Evolutionary conservation across 1,140 invertebrate genomes (phyloP).

Genomic region (Rhizoglyphus robini): DNA sequence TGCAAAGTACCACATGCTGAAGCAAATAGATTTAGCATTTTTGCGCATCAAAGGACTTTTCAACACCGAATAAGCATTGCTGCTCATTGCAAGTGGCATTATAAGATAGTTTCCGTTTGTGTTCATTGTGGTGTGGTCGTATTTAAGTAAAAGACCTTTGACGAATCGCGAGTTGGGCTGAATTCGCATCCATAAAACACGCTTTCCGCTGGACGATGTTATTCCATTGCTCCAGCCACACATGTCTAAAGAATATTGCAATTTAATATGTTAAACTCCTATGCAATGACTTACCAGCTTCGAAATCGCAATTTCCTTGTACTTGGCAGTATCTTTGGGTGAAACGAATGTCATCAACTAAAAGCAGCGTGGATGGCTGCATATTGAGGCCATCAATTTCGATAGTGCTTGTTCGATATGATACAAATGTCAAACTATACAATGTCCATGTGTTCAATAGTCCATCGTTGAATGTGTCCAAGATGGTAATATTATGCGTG

Average conservation of each 20-base stretch:
- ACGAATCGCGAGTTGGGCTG: neutral
- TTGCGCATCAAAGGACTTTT: neutral
- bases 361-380: neutral
- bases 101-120: neutral
- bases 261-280: no score
- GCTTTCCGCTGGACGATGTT: neutral
- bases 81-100: neutral
- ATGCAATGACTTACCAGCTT: slow-evolving; percentile 14
- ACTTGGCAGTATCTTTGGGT: neutral
- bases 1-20: slow-evolving; percentile 11
- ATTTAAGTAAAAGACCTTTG: neutral
- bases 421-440: neutral
- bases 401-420: neutral
- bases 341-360: neutral
- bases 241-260: no score
- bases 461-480: neutral
- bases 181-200: neutral
- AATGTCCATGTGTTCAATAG: neutral
- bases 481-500: neutral
- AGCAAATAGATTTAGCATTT: neutral
- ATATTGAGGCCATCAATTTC: neutral
- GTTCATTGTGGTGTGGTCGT: neutral
- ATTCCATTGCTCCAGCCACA: slow-evolving; percentile 25
- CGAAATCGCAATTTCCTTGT: slow-evolving; percentile 26
- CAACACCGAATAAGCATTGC: neutral